Evolutionary conservation across 2,888 invertebrate species (phyloP).

Genomic region (Anoplius nigerrimus): DNA sequence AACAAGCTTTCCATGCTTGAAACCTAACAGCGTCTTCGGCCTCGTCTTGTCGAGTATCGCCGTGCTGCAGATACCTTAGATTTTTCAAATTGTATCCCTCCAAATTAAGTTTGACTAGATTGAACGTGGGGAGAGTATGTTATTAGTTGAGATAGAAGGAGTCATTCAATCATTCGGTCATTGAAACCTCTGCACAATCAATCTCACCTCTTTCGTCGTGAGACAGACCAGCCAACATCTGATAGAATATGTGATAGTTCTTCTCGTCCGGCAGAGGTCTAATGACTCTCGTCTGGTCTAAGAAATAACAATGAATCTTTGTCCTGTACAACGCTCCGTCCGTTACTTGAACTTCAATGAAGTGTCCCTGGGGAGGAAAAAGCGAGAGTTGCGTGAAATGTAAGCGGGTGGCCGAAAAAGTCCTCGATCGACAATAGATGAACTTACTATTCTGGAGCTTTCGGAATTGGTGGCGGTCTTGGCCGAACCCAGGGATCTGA

Average conservation of each 20-base stretch:
- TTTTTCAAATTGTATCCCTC: conserved; percentile 90
- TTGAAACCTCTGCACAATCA: conserved; percentile 24
- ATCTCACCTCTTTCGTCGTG: conserved; percentile 89
- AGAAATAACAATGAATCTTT: conserved; percentile 96
- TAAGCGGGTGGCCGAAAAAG: no score
- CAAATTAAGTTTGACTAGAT: conserved; percentile 89
- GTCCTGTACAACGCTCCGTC: conserved; percentile 96
- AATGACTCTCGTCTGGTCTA: conserved; percentile 95
- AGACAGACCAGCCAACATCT: conserved; percentile 92
- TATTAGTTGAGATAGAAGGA: background rate
- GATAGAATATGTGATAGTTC: conserved; percentile 98
- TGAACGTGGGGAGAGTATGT: conserved; percentile 35
- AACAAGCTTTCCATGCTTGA: conserved; percentile 93
- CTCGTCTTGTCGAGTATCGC: conserved; percentile 84
- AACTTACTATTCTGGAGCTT: conserved; percentile 91
- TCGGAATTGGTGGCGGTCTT: conserved; percentile 93
- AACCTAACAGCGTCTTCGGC: conserved; percentile 85
- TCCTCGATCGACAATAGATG: no score
- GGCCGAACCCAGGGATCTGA: conserved; percentile 92
- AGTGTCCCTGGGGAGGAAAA: conserved; percentile 85
- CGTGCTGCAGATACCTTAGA: conserved; percentile 86
- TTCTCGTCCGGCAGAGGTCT: conserved; percentile 90
- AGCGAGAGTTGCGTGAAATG: no score
- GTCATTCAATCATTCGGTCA: no score
- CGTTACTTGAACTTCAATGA: conserved; percentile 96